phyloP scores from a whole-genome alignment of 2,113 vertebrate species.

The Stegostoma tigrinum region DNA sequence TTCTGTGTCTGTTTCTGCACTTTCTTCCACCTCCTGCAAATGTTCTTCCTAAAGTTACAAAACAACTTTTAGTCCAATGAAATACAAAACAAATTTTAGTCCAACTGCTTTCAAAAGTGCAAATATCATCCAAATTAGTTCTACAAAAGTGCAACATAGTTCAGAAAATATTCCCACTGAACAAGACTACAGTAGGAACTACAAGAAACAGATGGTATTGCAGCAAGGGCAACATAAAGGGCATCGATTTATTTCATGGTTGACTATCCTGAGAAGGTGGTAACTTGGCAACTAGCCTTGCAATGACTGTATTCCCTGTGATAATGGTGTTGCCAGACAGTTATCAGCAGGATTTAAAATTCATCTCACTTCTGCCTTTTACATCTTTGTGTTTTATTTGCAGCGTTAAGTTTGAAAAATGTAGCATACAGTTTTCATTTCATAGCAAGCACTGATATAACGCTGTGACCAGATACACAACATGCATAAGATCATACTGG shows the following conservation, averaged over 20 bases:
- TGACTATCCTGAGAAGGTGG: background rate
- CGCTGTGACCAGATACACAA: background rate
- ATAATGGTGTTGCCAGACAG: background rate
- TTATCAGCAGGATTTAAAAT: background rate
- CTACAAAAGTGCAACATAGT: background rate
- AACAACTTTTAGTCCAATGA: no score
- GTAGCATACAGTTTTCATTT: background rate
- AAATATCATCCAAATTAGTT: background rate
- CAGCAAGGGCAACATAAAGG: background rate
- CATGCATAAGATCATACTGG: background rate
- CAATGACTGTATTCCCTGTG: background rate
- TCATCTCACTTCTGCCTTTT: background rate
- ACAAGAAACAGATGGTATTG: background rate
- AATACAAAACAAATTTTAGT: background rate
- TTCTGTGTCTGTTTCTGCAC: conserved; percentile 62
- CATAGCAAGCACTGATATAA: background rate
- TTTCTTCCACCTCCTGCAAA: conserved; percentile 16
- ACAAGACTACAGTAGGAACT: background rate
- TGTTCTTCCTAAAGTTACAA: conserved; percentile 23
- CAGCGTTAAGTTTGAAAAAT: background rate
- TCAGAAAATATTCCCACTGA: background rate
- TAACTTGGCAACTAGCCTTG: background rate
- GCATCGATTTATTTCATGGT: background rate
- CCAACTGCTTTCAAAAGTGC: background rate
- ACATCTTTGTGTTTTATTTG: background rate